phyloP scores from a whole-genome alignment of 2,797 vertebrate genomes.

The Chaenodraco wilsoni region DNA sequence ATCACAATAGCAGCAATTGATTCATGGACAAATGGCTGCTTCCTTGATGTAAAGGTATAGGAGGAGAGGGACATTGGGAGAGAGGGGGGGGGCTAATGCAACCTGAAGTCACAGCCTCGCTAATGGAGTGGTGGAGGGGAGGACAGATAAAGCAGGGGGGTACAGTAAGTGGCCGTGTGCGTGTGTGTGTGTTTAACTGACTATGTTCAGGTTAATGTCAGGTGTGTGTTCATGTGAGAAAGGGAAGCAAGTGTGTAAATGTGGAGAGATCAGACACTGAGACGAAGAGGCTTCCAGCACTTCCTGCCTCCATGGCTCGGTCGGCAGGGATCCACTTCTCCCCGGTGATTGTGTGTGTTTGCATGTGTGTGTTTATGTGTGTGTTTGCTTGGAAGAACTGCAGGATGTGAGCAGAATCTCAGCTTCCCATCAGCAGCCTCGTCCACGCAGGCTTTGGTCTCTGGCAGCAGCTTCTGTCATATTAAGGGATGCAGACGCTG shows the following conservation, averaged over 20 bases:
- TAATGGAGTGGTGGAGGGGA: constrained; percentile 23
- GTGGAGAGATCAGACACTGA: constrained; percentile 27
- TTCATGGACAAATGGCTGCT: constrained; percentile 54
- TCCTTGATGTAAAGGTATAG: constrained; percentile 41
- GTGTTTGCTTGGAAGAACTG: constrained; percentile 30
- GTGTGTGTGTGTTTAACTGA: constrained; percentile 9
- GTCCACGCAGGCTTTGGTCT: constrained; percentile 58
- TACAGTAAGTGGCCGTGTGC: background rate
- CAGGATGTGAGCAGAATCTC: constrained; percentile 54
- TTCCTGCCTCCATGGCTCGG: constrained; percentile 54
- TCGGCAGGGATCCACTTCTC: constrained; percentile 52
- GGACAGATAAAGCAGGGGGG: constrained; percentile 22
- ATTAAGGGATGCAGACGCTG: constrained; percentile 44
- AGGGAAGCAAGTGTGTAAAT: constrained; percentile 24
- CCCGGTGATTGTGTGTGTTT: constrained; percentile 14
- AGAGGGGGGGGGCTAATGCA: constrained; percentile 15
- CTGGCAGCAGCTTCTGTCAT: constrained; percentile 52
- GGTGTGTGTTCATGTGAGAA: constrained; percentile 26
- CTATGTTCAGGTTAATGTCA: constrained; percentile 25
- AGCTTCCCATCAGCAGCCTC: constrained; percentile 55
- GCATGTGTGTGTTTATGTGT: constrained; percentile 18
- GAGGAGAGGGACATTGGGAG: constrained; percentile 26
- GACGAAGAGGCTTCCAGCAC: constrained; percentile 51
- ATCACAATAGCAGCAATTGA: constrained; percentile 55
- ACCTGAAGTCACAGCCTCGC: constrained; percentile 32